A percentile compares a stretch with the other conserved stretches of the same genome.
Evolutionary conservation across 2,888 invertebrate species (phyloP).

Genomic region (Prosopocoilus inquinatus): DNA sequence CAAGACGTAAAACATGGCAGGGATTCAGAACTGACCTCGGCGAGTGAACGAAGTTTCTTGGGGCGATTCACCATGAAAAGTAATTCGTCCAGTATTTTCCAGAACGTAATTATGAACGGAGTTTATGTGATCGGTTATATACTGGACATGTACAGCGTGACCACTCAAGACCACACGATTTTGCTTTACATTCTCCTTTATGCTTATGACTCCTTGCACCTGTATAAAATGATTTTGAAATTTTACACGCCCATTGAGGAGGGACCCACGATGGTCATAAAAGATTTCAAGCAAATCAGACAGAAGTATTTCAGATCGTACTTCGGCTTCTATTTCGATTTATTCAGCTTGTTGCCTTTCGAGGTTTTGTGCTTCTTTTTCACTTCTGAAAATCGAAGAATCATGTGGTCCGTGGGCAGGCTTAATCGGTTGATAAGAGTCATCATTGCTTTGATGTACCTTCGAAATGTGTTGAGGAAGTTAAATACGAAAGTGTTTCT

Average conservation of each 20-base stretch:
- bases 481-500: slow-evolving; percentile 21
- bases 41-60: too few species aligned
- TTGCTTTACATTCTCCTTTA: slow-evolving; percentile 16
- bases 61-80: neutral
- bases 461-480: slow-evolving; percentile 12
- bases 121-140: slow-evolving; percentile 12
- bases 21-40: too few species aligned
- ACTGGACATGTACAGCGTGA: slow-evolving; percentile 7
- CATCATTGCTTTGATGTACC: slow-evolving; percentile 7
- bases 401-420: slow-evolving; percentile 4
- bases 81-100: slow-evolving; percentile 7
- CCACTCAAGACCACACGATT: neutral
- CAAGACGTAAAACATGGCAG: neutral
- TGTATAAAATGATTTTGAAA: slow-evolving; percentile 25
- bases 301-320: slow-evolving; percentile 18
- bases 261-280: slow-evolving; percentile 27
- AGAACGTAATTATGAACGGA: slow-evolving; percentile 6
- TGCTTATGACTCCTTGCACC: slow-evolving; percentile 24
- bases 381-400: neutral
- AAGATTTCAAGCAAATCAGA: slow-evolving; percentile 20
- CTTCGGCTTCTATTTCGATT: slow-evolving; percentile 27
- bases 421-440: slow-evolving; percentile 18
- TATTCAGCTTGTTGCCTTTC: slow-evolving; percentile 24
- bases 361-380: slow-evolving; percentile 24
- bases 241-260: slow-evolving; percentile 29